Percentiles rank a stretch among this genome's conserved stretches.
Evolutionary conservation across 2,113 vertebrate genomes (phyloP).

Genomic region (Canis aureus): DNA sequence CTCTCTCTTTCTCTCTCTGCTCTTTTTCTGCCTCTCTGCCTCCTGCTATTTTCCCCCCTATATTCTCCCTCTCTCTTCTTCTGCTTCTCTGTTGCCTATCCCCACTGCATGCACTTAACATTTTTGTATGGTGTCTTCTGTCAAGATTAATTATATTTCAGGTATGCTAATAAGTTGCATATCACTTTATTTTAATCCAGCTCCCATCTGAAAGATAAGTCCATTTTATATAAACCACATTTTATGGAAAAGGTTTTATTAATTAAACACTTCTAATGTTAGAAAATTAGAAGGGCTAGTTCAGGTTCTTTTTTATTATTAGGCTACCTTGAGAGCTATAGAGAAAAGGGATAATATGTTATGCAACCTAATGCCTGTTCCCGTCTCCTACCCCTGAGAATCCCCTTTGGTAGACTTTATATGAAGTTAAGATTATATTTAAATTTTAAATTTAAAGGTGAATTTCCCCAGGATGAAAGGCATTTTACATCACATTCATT

Average conservation of each 20-base stretch:
- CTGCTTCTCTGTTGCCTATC: background rate
- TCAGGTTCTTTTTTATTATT: background rate
- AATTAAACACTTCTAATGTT: background rate
- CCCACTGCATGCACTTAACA: background rate
- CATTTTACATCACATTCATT: background rate
- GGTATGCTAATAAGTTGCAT: background rate
- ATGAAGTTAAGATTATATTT: slow-evolving; percentile 2
- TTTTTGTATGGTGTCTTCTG: background rate
- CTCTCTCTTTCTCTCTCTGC: background rate
- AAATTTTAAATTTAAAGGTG: background rate
- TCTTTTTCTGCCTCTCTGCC: background rate
- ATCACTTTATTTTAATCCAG: background rate
- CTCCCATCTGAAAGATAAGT: background rate
- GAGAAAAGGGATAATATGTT: background rate
- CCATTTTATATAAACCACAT: background rate
- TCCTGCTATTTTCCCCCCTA: background rate
- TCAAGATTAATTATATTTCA: background rate
- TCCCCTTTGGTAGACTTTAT: background rate
- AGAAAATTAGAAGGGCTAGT: background rate
- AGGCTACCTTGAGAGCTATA: background rate
- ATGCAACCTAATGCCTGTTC: background rate
- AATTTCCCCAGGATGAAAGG: background rate
- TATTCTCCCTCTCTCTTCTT: background rate
- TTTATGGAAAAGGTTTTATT: background rate
- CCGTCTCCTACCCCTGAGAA: background rate